Base-by-base conservation (phyloP, 2,113 vertebrate genomes). In the Vimba vimba region DNA sequence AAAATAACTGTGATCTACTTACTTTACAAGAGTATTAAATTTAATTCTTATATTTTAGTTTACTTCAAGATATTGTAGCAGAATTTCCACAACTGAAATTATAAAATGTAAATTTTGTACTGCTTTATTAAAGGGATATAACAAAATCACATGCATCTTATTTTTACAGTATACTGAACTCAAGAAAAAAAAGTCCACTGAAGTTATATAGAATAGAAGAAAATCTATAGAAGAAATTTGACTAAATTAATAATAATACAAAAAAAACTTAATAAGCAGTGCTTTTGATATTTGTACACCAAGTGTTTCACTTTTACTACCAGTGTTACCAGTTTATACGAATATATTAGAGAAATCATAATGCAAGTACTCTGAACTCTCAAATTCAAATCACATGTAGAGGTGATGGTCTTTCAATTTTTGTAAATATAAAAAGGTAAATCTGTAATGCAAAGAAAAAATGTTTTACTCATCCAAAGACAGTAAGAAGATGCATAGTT, bases 101-200 rank as follows among this genome's bases (percentile, higher is more conserved):
- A 39, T 66, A 57, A 55, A 7, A 5, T 23, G 6, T 15, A 1
- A 27, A 30, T 64, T 30, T 19, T 80, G 11, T 64, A 81, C 39
- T 80, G 78, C n/a, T 64, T 80, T 64, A 80, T 80, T 64, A 45
- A 81, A 30, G 19, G 36, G n/a, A 81, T 81, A 45, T 47, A 25
- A 64, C 39, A 80, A 80, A 64, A 64, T 19, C n/a, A 80, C 19
- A 19, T 80, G 43, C 23, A 43, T 43, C 33, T 45, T 12, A 10
- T 80, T 47, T 80, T 64, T 25, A 64, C n/a, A 30, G 39, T 23
- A 81, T 47, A 45, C 6, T 27, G 13, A 50, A 27, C 27, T 27
- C 1, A n/a, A n/a, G n/a, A 27, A 27, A 27, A 27, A 27, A 27
- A 25, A 47, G 39, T 25, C 71, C 5, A 45, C 21, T 9, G 8